Evolutionary conservation across 1,140 invertebrate genomes (phyloP), one percentile per base, ranked within the genome.

Genomic region (Ephestia elutella): DNA sequence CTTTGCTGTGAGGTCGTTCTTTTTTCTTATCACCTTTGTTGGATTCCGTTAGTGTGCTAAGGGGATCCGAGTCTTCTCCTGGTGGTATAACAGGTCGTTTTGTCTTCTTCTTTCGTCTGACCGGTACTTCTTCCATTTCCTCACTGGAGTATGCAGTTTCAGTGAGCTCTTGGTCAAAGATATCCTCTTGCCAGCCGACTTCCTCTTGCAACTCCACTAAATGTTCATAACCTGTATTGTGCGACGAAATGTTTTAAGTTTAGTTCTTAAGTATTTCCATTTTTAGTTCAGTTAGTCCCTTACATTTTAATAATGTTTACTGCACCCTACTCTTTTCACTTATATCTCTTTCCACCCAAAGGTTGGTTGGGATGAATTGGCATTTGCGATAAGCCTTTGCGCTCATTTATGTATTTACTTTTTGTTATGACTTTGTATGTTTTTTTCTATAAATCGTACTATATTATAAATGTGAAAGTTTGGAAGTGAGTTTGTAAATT

Each of bases 211-310:
- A 62, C 60, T 89, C 85, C 13, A 89, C 75, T 32, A 84, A 66
- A 64, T 89, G 83, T 65, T 90, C 89, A 54, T 90, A 90, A 59
- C 89, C 89, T 90, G 54, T 50, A 21, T 20, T 19, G 50, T 25
- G 38, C 5, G 13, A 15, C 38, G 38, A 44, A 44, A 15, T 15
- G 2, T 15, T 15, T 44, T 15, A 44, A 10, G 38, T 44, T 44
- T 44, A 44, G n/a, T 15, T 44, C 15, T 44, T 44, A 5, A 13
- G 8, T 35, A 25, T 25, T 25, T 25, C 21, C 2, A 25, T 25
- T 25, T n/a, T n/a, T n/a, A n/a, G n/a, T n/a, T n/a, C n/a, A n/a
- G n/a, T n/a, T n/a, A n/a, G n/a, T n/a, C n/a, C n/a, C n/a, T n/a
- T n/a, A n/a, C n/a, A n/a, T n/a, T n/a, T n/a, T n/a, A n/a, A n/a